Evolutionary conservation across 2,888 invertebrate species (phyloP), one percentile per base, ranked within the genome.

Genomic region (Eucera pruinosa): DNA sequence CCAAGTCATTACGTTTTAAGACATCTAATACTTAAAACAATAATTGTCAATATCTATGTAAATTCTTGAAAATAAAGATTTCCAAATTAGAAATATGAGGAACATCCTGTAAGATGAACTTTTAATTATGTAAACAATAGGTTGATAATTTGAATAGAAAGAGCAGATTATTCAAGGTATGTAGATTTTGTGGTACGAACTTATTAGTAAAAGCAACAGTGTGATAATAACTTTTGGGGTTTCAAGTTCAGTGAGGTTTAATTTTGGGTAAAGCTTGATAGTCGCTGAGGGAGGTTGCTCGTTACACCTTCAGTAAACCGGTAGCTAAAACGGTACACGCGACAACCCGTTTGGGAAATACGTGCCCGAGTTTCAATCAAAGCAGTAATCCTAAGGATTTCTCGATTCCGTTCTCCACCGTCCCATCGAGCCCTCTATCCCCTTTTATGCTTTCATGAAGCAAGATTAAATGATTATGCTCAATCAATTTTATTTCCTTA

Each of bases 271-370:
- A 89, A 88, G 88, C 86, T 86, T 88, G 88, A 90, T 88, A 88
- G 88, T 75, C 87, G 87, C 87, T 70, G 65, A 75, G 89, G 90
- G 90, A 90, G 80, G 78, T 72, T 81, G 72, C 79, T 84, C 72
- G 80, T 84, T 82, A 84, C 74, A 78, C 58, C 79, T 78, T 74
- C 72, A 58, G 68, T 65, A 72, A 82, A 74, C 73, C 69, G 50
- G 33, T 39, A 73, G 75, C 70, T 72, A 81, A 80, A 81, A 80
- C 73, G 73, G 85, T 85, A 81, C 78, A 76, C 73, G 78, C 80
- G 87, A 90, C 89, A 87, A 87, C 86, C 85, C 90, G 64, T 88
- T 74, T 82, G 90, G 90, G 89, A 90, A 90, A 89, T 90, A 89
- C 83, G 82, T 81, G 79, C 81, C 82, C 78, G 84, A 86, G 89